phyloP scores from a whole-genome alignment of 2,113 vertebrate genomes.

The Zosterops japonicus region DNA sequence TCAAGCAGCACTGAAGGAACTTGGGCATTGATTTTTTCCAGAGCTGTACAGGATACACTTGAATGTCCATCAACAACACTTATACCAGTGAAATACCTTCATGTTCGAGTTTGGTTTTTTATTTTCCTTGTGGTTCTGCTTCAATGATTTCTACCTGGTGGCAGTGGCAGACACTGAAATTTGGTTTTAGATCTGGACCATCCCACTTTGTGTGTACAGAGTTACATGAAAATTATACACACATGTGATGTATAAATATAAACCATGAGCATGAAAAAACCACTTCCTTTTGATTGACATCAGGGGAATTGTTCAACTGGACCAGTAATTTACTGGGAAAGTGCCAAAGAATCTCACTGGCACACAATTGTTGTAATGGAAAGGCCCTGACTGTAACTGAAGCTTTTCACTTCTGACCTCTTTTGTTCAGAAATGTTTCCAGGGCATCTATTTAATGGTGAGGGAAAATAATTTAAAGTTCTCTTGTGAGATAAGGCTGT shows the following conservation, averaged over 20 bases:
- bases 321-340: background rate
- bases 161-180: background rate
- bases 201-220: background rate
- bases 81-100: background rate
- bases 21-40: slow-evolving; percentile 12
- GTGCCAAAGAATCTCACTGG: background rate
- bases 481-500: background rate
- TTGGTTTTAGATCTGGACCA: background rate
- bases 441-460: background rate
- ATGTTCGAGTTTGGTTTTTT: background rate
- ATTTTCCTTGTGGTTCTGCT: background rate
- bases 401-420: background rate
- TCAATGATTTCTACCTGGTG: background rate
- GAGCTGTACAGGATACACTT: background rate
- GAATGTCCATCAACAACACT: background rate
- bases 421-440: background rate
- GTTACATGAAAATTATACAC: fast-evolving
- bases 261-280: fast-evolving
- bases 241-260: background rate
- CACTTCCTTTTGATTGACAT: background rate
- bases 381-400: background rate
- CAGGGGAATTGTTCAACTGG: background rate
- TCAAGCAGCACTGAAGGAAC: background rate
- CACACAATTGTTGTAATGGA: fast-evolving
- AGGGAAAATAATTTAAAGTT: background rate